Percentiles rank a stretch among this genome's conserved stretches.
Evolutionary conservation across 2,113 vertebrate species (phyloP).

Genomic region (Aix galericulata): DNA sequence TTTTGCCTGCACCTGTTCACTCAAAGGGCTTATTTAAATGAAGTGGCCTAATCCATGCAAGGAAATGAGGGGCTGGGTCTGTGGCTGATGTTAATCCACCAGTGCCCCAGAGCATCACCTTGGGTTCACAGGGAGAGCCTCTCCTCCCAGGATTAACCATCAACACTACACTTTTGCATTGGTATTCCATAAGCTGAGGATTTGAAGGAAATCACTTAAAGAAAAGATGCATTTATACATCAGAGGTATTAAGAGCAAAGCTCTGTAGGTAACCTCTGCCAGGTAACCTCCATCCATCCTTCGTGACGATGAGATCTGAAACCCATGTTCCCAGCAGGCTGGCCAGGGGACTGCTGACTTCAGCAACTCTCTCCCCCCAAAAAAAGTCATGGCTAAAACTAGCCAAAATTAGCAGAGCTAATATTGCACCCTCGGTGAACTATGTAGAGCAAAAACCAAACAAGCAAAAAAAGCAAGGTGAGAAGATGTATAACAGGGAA

Average conservation of each 20-base stretch:
- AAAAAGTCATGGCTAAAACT: fast-evolving
- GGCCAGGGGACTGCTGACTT: background rate
- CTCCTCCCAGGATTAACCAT: background rate
- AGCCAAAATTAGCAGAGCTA: background rate
- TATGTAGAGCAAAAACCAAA: fast-evolving
- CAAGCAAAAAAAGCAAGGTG: background rate
- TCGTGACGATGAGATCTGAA: background rate
- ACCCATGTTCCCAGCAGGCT: fast-evolving
- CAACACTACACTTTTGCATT: background rate
- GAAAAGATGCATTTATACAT: background rate
- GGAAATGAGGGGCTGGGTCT: background rate
- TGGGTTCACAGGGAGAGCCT: background rate
- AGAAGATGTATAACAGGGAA: background rate
- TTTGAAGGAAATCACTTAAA: background rate
- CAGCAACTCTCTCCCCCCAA: background rate
- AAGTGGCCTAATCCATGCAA: background rate
- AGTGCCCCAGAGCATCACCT: background rate
- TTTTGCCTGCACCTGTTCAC: background rate
- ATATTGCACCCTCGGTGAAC: background rate
- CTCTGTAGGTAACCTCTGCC: background rate
- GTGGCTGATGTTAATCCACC: background rate
- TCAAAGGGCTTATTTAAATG: background rate
- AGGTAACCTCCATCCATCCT: background rate
- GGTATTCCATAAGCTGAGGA: background rate
- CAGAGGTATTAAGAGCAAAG: background rate